Base-by-base conservation (phyloP, 1,140 invertebrate species). In the Cyphomyrmex costatus region DNA sequence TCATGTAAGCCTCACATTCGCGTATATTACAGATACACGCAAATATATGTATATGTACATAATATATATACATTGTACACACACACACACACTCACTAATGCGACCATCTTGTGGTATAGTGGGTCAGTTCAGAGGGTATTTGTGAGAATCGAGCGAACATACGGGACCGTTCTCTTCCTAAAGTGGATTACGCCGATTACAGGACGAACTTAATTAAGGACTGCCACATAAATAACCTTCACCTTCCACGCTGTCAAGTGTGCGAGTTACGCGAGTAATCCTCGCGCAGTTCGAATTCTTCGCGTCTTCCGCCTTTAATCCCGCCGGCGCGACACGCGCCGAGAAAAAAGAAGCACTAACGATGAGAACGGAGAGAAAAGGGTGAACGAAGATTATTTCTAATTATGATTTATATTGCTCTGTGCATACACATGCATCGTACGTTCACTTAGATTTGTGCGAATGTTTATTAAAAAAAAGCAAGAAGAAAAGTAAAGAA, bases 171-270 rank as follows among this genome's bases (percentile, higher is more conserved):
- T 78, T 74, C 85, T 86, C 76, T 19, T 33, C 61, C 36, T 58
- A 90, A 90, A 90, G 88, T 90, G 88, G 88, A 90, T 90, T 90
- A 88, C 86, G 8, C 10, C 86, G 88, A 90, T 90, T 80, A 79
- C 86, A 84, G 79, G 74, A 58, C 46, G 56, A 80, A 87, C 73
- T 89, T 89, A 90, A 90, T 90, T 89, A 87, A 71, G 74, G 60
- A 42, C 60, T 46, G 78, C 74, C 85, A 79, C 85, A 87, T 90
- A 90, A 90, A 90, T 90, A 89, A 90, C 89, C 65, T 85, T 85
- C 80, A 49, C 68, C 68, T 76, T 71, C 87, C 49, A 56, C 56
- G 61, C 58, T 73, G 71, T 89, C 83, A 89, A 89, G 87, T 65
- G 80, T 36, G 61, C 70, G 60, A 88, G 86, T 85, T 76, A 68